Conservation (phyloP, 2,888 invertebrate species). For the Fabriciana adippe region DNA sequence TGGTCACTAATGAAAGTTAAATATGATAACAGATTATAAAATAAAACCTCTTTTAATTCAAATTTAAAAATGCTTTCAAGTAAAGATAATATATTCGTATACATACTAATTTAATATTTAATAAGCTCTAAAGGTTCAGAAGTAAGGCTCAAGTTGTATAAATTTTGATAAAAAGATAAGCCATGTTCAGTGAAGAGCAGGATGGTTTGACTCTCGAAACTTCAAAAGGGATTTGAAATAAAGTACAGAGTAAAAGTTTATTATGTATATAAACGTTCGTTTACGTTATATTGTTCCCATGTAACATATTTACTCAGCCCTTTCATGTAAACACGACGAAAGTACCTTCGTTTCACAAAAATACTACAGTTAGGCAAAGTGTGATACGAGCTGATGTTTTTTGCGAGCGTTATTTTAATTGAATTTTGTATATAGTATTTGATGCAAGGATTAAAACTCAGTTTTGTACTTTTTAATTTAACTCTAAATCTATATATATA, state of each 20-base stretch:
- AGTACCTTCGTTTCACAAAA: slow-evolving; percentile 1
- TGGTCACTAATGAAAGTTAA: too few relatives aligned
- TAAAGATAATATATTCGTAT: not conserved
- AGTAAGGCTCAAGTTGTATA: not conserved
- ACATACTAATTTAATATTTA: not conserved
- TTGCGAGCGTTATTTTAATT: not conserved
- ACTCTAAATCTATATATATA: too few relatives aligned
- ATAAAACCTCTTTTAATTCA: not conserved
- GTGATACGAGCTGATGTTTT: not conserved
- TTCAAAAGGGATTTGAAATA: slow-evolving; percentile 1
- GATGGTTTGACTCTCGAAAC: not conserved
- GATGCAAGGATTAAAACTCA: too few relatives aligned
- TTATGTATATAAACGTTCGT: slow-evolving; percentile 2
- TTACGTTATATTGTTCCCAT: slow-evolving; percentile 2
- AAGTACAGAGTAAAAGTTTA: not conserved
- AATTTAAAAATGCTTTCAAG: too few relatives aligned
- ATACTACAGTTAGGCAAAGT: not conserved
- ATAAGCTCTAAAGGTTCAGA: not conserved
- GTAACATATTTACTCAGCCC: slow-evolving; percentile 4
- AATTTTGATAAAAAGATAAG: slow-evolving; percentile 5
- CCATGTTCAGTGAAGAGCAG: not conserved
- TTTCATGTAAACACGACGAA: not conserved
- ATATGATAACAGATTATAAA: too few relatives aligned
- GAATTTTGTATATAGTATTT: too few relatives aligned
- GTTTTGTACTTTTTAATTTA: too few relatives aligned